phyloP scores from a whole-genome alignment of 1,140 invertebrate genomes.

The Oryzaephilus surinamensis region DNA sequence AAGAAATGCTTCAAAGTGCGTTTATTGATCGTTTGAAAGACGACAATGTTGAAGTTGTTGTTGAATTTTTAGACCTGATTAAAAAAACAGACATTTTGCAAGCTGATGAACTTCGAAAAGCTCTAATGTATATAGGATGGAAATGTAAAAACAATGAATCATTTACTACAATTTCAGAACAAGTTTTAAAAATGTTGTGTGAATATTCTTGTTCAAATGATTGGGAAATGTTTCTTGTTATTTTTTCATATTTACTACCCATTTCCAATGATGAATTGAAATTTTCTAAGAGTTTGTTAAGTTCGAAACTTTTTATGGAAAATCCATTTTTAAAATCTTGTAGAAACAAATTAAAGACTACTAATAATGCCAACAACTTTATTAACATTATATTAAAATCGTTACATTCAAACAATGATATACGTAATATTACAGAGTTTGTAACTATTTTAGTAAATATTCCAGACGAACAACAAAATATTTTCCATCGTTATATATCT shows the following conservation, averaged over 20 bases:
- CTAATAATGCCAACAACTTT: too few species aligned
- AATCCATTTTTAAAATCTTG: too few species aligned
- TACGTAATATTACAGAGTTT: too few species aligned
- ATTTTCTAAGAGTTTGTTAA: too few species aligned
- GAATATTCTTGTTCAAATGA: constrained; percentile 9
- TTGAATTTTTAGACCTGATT: constrained; percentile 36
- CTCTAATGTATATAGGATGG: constrained; percentile 13
- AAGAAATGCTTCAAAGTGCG: constrained; percentile 44
- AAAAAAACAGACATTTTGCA: constrained; percentile 9
- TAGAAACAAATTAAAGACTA: too few species aligned
- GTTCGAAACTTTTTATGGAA: too few species aligned
- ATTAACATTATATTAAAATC: too few species aligned
- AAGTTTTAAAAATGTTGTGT: constrained; percentile 13
- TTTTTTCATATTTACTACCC: constrained; percentile 50
- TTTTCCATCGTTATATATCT: too few species aligned
- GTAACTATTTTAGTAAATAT: too few species aligned
- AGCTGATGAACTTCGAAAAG: constrained; percentile 9
- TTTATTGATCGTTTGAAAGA: constrained; percentile 47
- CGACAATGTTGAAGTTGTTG: constrained; percentile 43
- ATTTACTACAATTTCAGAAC: too few species aligned
- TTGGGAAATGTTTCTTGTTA: constrained; percentile 34
- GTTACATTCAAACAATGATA: too few species aligned
- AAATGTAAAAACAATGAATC: constrained; percentile 17
- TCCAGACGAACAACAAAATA: too few species aligned
- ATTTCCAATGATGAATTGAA: constrained; percentile 37